Percentiles rank a stretch among this genome's conserved stretches.
These are phyloP conservation scores for Prochilodus magdalenae DNA, from an alignment of 2,113 vertebrate species.

Conservation along the genomic window DNA sequence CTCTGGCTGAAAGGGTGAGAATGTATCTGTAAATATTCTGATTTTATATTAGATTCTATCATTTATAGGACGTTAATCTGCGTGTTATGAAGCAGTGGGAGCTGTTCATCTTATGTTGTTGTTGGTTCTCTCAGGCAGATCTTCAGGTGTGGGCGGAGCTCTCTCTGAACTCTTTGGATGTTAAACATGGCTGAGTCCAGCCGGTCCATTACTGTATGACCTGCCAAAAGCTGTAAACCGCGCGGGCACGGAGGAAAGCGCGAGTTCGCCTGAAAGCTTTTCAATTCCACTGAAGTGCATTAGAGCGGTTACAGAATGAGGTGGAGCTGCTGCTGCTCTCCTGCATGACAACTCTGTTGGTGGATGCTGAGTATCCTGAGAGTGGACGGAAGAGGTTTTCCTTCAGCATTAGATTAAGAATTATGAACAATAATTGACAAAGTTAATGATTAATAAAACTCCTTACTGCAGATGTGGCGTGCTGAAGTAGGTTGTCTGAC, in stretches of 20 bases:
- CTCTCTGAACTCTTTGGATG: neutral
- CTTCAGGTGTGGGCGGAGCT: neutral
- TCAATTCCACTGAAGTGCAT: neutral
- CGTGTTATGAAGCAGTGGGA: too few relatives aligned
- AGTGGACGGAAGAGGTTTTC: neutral
- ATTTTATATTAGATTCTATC: too few relatives aligned
- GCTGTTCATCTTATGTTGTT: too few relatives aligned
- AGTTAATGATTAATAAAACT: too few relatives aligned
- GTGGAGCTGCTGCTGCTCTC: too few relatives aligned
- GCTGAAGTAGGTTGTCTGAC: too few relatives aligned
- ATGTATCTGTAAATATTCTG: too few relatives aligned
- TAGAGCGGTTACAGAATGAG: neutral
- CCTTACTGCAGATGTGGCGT: too few relatives aligned
- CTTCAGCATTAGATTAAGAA: too few relatives aligned
- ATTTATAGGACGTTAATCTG: too few relatives aligned
- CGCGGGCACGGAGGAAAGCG: neutral
- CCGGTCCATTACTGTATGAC: neutral
- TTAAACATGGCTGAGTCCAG: neutral
- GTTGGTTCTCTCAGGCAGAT: neutral
- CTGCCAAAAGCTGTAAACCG: neutral
- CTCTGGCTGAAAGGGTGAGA: too few relatives aligned
- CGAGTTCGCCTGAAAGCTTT: neutral
- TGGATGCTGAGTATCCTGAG: neutral
- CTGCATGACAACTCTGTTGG: neutral
- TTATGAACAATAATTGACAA: too few relatives aligned